Base-by-base conservation (phyloP, 2,113 vertebrate species). In the Bubo scandiacus region DNA sequence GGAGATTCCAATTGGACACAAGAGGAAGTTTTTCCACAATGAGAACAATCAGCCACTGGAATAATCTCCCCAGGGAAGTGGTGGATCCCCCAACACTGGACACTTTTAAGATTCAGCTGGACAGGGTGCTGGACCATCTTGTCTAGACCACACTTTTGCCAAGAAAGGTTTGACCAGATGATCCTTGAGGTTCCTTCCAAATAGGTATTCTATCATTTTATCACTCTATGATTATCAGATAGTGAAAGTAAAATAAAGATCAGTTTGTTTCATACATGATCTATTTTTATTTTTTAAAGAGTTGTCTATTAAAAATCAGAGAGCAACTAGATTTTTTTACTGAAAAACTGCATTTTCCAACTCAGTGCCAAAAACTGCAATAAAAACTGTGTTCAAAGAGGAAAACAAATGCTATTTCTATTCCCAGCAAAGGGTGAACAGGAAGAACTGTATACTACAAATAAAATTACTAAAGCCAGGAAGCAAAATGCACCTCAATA, bases 131-230 rank as follows among this genome's bases (percentile, higher is more conserved):
- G 32, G 40, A 32, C 25, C 1, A 5, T 65, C 25, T 40, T 79
- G 5, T 47, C n/a, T 52, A 52, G 12, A n/a, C 4, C 0, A 0
- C 30, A 15, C 1, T 70, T 82, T 71, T 42, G 26, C 11, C 13
- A n/a, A 71, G 21, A 67, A 86, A 80, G 30, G 0, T 15, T 59
- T 16, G n/a, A 88, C 16, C 5, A 67, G 27, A 49, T 29, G 23
- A 61, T 43, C 26, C 11, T 32, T 42, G 36, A 36, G 23, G 19
- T 43, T 38, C 10, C 8, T 66, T 67, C 38, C 5, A 62, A 55
- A 6, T 3, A 34, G 12, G 7, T 34, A 42, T 71, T 51, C n/a
- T 78, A 55, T 20, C 21, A 75, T 34, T 61, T 25, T 47, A 10
- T 38, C 26, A 68, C 43, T 68, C 34, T 68, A 8, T 26, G 5